Evolutionary conservation across 1,140 invertebrate genomes (phyloP), one percentile per base, ranked within the genome.

Genomic region (Lysiphlebus fabarum): DNA sequence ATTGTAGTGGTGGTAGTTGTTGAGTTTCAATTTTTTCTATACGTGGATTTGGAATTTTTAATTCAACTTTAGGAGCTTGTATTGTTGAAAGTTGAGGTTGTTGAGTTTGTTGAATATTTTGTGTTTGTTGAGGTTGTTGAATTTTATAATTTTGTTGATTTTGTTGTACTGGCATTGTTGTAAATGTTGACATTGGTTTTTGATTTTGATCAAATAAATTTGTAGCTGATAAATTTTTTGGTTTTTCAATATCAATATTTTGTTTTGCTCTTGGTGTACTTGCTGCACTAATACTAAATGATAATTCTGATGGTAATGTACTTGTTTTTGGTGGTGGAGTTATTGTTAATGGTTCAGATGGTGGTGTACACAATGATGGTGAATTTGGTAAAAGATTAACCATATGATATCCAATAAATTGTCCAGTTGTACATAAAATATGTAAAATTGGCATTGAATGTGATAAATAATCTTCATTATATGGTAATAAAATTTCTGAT

Each of bases 331-430:
- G 36, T 53, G 48, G 37, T 14, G 61, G 56, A 5, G 68, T 54
- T 47, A 53, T 14, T 6, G 55, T 8, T 12, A 77, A 55, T 26
- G 72, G 67, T 62, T 79, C 71, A 9, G 62, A 61, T 5, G 83
- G 77, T 26, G 82, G 72, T 10, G 53, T 43, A 59, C 82, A 85
- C 4, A 86, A 65, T 10, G 41, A 53, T 5, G 71, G 67, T 58
- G 71, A 75, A 37, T 76, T 76, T 3, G 71, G 67, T 7, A 67
- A 62, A 7, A 80, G 59, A 70, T 87, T 84, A 0, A 84, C 71
- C 70, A 85, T 81, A 62, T 86, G 77, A 67, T 82, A 88, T 5
- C 83, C 76, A n/a, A 83, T 81, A 0, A 88, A 65, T 40, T 84
- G 67, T 4, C 86, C 86, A 38, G 83, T 82, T 12, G 85, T 83